A percentile compares a stretch with the other conserved stretches of the same genome.
Evolutionary conservation across 2,113 vertebrate genomes (phyloP).

Genomic region (Oncorhynchus tshawytscha): DNA sequence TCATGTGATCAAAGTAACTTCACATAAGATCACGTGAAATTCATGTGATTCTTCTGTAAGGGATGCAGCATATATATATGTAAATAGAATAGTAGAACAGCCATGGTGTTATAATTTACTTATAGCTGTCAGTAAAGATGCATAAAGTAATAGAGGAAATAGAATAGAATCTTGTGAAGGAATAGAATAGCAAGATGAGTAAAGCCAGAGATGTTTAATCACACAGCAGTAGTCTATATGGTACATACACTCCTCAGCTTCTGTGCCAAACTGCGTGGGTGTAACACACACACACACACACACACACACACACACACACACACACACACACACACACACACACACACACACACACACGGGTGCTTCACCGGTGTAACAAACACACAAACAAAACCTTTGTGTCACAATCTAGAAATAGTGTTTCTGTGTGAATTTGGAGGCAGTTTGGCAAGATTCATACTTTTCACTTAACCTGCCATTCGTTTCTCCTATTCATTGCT

Average conservation of each 20-base stretch:
- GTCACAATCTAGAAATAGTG: conserved; percentile 20
- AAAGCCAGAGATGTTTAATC: neutral
- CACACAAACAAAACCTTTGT: conserved; percentile 11
- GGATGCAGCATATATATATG: neutral
- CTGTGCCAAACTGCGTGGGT: neutral
- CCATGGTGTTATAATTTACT: neutral
- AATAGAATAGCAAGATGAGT: neutral
- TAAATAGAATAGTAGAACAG: neutral
- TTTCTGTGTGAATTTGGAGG: conserved; percentile 18
- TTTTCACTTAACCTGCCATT: neutral
- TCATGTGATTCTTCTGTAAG: too few relatives aligned
- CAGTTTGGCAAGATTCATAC: neutral
- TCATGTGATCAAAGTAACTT: too few relatives aligned
- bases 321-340: conserved; percentile 8
- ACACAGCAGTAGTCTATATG: neutral
- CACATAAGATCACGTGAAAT: too few relatives aligned
- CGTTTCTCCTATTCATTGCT: neutral
- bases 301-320: conserved; percentile 14
- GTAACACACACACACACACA: conserved; percentile 16
- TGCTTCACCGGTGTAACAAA: neutral
- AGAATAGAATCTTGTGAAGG: neutral
- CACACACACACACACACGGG: conserved; percentile 13
- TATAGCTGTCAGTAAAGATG: neutral
- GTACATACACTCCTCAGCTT: neutral
- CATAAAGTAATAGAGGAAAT: neutral